These are phyloP conservation scores for Aphelinus certus DNA, from an alignment of 1,140 invertebrate species.

Conservation along the genomic window DNA sequence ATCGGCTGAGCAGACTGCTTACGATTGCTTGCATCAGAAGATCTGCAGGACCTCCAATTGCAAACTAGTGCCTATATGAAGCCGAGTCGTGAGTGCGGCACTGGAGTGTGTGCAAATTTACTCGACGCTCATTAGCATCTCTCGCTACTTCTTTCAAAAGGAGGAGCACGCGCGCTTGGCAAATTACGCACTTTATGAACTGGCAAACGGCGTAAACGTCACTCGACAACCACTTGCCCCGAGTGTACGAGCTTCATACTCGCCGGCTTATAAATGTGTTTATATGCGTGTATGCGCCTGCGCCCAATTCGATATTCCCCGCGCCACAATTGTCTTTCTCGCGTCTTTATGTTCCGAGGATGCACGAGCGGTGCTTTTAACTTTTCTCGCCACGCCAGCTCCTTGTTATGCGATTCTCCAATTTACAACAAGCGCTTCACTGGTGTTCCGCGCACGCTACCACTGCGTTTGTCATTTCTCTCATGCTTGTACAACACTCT, in stretches of 20 bases:
- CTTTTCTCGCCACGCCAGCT: conserved; percentile 17
- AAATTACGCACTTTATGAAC: conserved; percentile 33
- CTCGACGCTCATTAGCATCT: conserved; percentile 25
- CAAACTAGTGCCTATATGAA: no score
- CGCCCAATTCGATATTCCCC: not conserved
- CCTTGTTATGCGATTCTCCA: conserved; percentile 2
- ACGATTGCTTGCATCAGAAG: no score
- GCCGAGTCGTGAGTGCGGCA: no score
- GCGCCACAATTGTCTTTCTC: conserved; percentile 8
- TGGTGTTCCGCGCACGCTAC: conserved; percentile 4
- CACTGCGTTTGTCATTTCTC: no score
- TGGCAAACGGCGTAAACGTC: conserved; percentile 18
- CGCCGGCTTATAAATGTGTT: conserved; percentile 10
- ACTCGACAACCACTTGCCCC: conserved; percentile 29
- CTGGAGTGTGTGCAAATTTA: not conserved
- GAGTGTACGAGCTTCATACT: not conserved
- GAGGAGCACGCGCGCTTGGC: not conserved
- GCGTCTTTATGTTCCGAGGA: conserved; percentile 1
- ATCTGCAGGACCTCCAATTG: no score
- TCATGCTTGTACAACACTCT: no score
- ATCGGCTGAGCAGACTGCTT: no score
- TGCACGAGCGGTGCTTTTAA: conserved; percentile 11
- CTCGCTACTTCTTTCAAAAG: not conserved
- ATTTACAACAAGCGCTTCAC: conserved; percentile 8
- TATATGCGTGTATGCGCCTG: not conserved